These are phyloP conservation scores for Deroplatys truncata DNA, from an alignment of 2,888 invertebrate species.

Conservation along the genomic window DNA sequence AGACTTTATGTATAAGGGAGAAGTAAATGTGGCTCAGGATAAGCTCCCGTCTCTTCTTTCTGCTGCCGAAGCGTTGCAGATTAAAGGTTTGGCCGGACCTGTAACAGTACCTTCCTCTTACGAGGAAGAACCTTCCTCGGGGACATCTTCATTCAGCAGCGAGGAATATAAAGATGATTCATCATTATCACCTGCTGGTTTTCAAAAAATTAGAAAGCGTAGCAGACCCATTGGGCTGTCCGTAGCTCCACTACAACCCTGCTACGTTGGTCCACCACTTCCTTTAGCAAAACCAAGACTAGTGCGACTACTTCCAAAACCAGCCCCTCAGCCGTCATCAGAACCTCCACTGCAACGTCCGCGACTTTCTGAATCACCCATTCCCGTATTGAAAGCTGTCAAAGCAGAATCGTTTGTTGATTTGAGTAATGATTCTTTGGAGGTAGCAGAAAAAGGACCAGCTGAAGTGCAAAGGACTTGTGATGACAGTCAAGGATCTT, in stretches of 20 bases:
- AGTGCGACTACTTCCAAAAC: neutral
- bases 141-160: neutral
- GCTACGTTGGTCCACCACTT: neutral
- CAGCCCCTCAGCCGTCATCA: neutral
- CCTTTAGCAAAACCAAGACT: neutral
- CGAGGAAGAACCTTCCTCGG: conserved; percentile 10
- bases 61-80: conserved; percentile 48
- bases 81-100: conserved; percentile 33
- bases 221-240: neutral
- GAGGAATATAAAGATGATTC: conserved; percentile 20
- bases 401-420: conserved; percentile 20
- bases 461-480: too few relatives aligned
- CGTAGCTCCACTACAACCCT: neutral
- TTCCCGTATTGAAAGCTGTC: neutral
- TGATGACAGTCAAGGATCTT: too few relatives aligned
- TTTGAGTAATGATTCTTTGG: conserved; percentile 20
- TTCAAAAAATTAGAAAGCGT: conserved; percentile 7
- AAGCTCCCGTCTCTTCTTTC: conserved; percentile 46
- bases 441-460: neutral
- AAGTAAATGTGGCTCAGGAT: conserved; percentile 49
- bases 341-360: conserved; percentile 8
- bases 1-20: conserved; percentile 53
- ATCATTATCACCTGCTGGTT: conserved; percentile 2
- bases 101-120: conserved; percentile 19
- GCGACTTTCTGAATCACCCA: neutral